Evolutionary conservation across 1,140 invertebrate species (phyloP).

Genomic region (Varroa destructor): DNA sequence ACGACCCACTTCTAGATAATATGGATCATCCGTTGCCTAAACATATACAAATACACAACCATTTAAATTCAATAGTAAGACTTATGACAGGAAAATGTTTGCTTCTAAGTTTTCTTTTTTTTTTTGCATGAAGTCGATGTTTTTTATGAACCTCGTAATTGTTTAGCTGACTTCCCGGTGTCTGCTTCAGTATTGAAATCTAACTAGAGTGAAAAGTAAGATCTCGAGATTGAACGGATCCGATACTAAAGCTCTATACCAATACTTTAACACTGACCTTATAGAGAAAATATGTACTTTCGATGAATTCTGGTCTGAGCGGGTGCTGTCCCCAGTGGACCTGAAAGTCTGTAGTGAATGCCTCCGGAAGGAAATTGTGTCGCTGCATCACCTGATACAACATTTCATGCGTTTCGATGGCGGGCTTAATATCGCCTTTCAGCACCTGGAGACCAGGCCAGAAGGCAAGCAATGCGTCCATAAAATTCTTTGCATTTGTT

Average conservation of each 20-base stretch:
- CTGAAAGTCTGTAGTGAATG: conserved; percentile 82
- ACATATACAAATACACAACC: conserved; percentile 15
- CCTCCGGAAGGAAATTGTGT: conserved; percentile 95
- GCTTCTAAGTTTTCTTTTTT: no score
- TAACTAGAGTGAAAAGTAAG: no score
- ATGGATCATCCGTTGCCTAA: conserved; percentile 79
- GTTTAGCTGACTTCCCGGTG: no score
- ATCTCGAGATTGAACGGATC: no score
- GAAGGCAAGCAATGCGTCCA: conserved; percentile 92
- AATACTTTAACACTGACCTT: conserved; percentile 38
- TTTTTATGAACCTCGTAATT: no score
- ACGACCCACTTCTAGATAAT: conserved; percentile 85
- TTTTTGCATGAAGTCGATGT: no score
- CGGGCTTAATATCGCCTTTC: conserved; percentile 85
- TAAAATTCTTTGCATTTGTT: conserved; percentile 86
- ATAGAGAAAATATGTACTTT: conserved; percentile 94
- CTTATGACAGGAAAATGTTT: background rate
- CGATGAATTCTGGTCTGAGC: conserved; percentile 87
- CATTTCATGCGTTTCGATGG: conserved; percentile 93
- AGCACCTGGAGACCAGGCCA: conserved; percentile 89
- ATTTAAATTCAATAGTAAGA: background rate
- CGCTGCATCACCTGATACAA: conserved; percentile 84
- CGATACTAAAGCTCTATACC: no score
- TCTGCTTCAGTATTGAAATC: no score
- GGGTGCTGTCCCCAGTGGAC: conserved; percentile 97